Percentiles rank a stretch among this genome's conserved stretches.
phyloP scores from a whole-genome alignment of 2,888 invertebrate species.

The Temnothorax unifasciatus region DNA sequence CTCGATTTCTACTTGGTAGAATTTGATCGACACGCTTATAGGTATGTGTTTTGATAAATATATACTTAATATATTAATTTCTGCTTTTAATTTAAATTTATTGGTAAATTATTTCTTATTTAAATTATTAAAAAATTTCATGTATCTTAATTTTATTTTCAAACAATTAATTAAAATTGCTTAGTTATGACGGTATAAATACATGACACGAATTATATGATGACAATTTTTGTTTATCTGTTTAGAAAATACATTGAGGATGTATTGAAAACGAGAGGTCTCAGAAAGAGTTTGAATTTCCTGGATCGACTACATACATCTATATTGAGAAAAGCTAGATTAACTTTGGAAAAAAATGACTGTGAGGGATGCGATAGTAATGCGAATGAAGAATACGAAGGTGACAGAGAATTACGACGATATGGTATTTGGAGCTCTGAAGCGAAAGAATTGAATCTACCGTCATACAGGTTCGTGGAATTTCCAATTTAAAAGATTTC shows the following conservation, averaged over 20 bases:
- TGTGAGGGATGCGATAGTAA: slow-evolving; percentile 60
- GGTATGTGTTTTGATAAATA: slow-evolving; percentile 68
- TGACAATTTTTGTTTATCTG: slow-evolving; percentile 11
- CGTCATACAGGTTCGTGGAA: slow-evolving; percentile 89
- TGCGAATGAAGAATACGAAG: slow-evolving; percentile 82
- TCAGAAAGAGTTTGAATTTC: slow-evolving; percentile 93
- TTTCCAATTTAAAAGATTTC: neutral
- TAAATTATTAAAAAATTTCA: slow-evolving; percentile 7
- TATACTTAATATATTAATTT: neutral
- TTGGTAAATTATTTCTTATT: neutral
- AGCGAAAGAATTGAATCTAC: slow-evolving; percentile 92
- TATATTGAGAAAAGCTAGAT: slow-evolving; percentile 90
- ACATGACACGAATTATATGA: neutral
- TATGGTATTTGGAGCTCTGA: slow-evolving; percentile 94
- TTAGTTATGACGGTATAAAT: neutral
- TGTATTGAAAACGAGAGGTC: slow-evolving; percentile 94
- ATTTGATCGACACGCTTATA: slow-evolving; percentile 82
- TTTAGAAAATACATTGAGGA: slow-evolving; percentile 94
- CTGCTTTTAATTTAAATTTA: neutral
- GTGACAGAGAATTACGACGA: slow-evolving; percentile 87
- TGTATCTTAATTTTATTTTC: neutral
- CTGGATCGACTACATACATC: slow-evolving; percentile 91
- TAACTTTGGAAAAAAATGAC: slow-evolving; percentile 88
- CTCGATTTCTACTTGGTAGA: slow-evolving; percentile 81
- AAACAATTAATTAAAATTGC: neutral